Evolutionary conservation across 1,140 invertebrate species (phyloP).

Genomic region (Gonioctena quinquepunctata): DNA sequence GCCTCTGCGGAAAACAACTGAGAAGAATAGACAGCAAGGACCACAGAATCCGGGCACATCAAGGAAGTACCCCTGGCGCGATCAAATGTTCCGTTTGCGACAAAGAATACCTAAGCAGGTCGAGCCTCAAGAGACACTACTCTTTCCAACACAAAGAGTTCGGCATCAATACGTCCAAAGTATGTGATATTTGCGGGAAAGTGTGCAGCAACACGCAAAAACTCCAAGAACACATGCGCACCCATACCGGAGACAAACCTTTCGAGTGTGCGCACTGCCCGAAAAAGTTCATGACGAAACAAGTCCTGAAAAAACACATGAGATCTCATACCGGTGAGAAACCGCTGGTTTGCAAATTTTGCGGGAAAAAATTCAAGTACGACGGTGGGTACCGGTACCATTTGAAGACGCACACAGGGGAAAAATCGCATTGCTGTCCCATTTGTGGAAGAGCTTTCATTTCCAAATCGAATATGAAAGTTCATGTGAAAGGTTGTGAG

Average conservation of each 20-base stretch:
- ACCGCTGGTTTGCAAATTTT: slow-evolving; percentile 45
- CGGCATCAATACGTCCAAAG: slow-evolving; percentile 2
- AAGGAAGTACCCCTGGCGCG: background rate
- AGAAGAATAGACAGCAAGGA: background rate
- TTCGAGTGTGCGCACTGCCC: slow-evolving; percentile 62
- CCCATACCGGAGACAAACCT: slow-evolving; percentile 62
- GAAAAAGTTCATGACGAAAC: slow-evolving; percentile 58
- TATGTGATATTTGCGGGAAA: slow-evolving; percentile 34
- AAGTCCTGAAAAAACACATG: slow-evolving; percentile 54
- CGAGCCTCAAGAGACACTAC: background rate
- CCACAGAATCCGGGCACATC: background rate
- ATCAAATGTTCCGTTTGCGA: background rate
- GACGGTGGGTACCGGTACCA: background rate
- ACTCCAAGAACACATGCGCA: slow-evolving; percentile 65
- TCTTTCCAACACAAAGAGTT: background rate
- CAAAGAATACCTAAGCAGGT: slow-evolving; percentile 1
- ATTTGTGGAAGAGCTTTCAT: background rate
- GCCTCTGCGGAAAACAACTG: background rate
- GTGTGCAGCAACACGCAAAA: slow-evolving; percentile 47
- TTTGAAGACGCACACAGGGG: background rate
- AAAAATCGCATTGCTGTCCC: background rate
- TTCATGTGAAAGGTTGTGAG: background rate
- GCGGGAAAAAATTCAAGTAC: slow-evolving; percentile 48
- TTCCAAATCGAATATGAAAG: background rate
- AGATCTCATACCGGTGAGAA: slow-evolving; percentile 44